Base-by-base conservation (phyloP, 2,888 invertebrate species). In the Drosophila nigritarsus region DNA sequence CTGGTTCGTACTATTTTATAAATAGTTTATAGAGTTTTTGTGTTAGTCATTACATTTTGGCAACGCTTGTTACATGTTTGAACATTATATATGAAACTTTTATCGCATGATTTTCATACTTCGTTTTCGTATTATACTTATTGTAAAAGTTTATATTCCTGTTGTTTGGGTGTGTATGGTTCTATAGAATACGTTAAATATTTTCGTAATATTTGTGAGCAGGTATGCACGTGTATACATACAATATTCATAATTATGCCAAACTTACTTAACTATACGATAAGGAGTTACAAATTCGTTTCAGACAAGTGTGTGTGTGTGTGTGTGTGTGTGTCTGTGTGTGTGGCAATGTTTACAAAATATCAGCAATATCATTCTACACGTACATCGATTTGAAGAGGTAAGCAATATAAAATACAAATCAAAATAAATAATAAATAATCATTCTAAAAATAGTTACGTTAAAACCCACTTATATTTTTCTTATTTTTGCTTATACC, bases 1-100 rank as follows among this genome's bases (percentile, higher is more conserved):
- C 75, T 65, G 76, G 49, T 76, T 68, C 66, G 58, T 32, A 81
- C 81, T 83, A 79, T 83, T 86, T 85, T 40, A 45, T 13, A 29
- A 82, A 84, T 84, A 82, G 78, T 70, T 75, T 49, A 50, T 59
- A 38, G 29, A 45, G 20, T 27, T 68, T 72, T 77, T 24, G 15
- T 45, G 24, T 79, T 38, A 38, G 69, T 76, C 84, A 79, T 90
- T 91, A 65, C 75, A 87, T 84, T 91, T 91, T 91, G 90, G 90
- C 90, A 89, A 91, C 90, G 87, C 69, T 83, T 85, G 87, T 85
- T 85, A 77, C 75, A 75, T 72, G 65, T 78, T 77, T 78, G 73
- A 76, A 76, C 76, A 76, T 66, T 75, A 61, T 53, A 15, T 61
- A 62, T 59, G 69, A 64, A 69, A 68, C 27, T 42, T 45, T 32